Base-by-base conservation (phyloP, 2,888 invertebrate genomes). In the Sinohyriopsis cumingii region DNA sequence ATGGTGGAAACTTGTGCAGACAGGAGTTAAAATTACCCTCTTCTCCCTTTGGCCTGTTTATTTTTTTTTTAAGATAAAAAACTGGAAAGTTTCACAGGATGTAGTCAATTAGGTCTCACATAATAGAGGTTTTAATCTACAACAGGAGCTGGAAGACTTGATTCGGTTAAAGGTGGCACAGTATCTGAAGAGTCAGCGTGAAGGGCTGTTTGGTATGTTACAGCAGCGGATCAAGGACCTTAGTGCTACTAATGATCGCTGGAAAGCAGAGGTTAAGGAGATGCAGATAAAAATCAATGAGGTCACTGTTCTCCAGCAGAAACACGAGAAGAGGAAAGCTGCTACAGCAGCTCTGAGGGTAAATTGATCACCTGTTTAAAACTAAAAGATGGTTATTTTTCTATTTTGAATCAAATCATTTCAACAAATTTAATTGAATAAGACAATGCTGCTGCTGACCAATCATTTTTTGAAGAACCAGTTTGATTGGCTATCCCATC, bases 281-380 rank as follows among this genome's bases (percentile, higher is more conserved):
- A 67, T 86, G 33, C 84, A 85, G 71, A 77, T 78, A 60, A 80
- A 84, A 67, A 82, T 86, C 45, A 73, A 81, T 22, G 85, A 86
- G 53, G 79, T 85, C 15, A 84, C 83, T 9, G 75, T 84, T 1
- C 59, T 84, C 28, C 82, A 83, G 55, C 83, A 85, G 71, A 80
- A 82, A 63, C 76, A 82, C 55, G 85, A 87, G 66, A 85, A 84
- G 65, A 71, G 85, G 20, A 85, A 85, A 69, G 85, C 85, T 28
- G 81, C 83, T 45, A 81, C 84, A 20, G 81, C 80, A 65, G 83
- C 85, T 65, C 75, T 82, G 18, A 80, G 82, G 81, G 86, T 86
- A 75, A 68, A 78, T 63, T 45, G 18, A n/a, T 54, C 6, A 57
- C 33, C 18, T 12, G 15, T 45, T 45, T 45, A 12, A 45, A 45